Base-by-base conservation (phyloP, 2,888 invertebrate genomes). In the Poecilobothrus nobilitatus region DNA sequence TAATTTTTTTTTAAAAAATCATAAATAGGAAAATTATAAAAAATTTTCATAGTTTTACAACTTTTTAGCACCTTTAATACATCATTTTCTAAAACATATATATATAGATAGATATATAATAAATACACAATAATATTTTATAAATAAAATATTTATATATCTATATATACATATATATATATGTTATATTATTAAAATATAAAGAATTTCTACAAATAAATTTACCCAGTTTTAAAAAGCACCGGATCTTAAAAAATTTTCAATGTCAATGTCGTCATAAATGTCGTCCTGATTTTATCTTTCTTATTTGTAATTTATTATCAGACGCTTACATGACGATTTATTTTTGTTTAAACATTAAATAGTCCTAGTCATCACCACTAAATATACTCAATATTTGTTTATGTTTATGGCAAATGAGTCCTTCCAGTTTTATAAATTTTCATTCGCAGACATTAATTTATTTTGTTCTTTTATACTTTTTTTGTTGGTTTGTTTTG, bases 201-300 rank as follows among this genome's bases (percentile, higher is more conserved):
- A 37, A 37, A 37, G 9, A 7, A 37, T 37, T 37, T 37, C n/a
- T 37, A 37, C 37, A 37, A n/a, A 12, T 37, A 37, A 8, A 37
- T 37, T 10, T 37, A 37, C 37, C 37, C 37, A 37, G 37, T 12
- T 37, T 53, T 18, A 5, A 27, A 27, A 12, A 53, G 18, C n/a
- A 53, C 53, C 53, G 53, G n/a, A 15, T 53, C 53, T 53, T 6
- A n/a, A n/a, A n/a, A 18, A 53, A 53, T 53, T 63, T 63, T 63
- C 63, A 63, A 63, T 63, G 63, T 63, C 63, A 63, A 63, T 63
- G 63, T 27, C 63, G 63, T 63, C 63, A 63, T 63, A 63, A 63
- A 27, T 63, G 63, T 63, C 53, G 53, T 53, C 53, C 63, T 63
- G 63, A 63, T 63, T 63, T 63, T 63, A 63, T 63, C 63, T 27